A percentile compares a stretch with the other conserved stretches of the same genome.
Evolutionary conservation across 2,113 vertebrate species (phyloP).

Genomic region (Agelaius phoeniceus): DNA sequence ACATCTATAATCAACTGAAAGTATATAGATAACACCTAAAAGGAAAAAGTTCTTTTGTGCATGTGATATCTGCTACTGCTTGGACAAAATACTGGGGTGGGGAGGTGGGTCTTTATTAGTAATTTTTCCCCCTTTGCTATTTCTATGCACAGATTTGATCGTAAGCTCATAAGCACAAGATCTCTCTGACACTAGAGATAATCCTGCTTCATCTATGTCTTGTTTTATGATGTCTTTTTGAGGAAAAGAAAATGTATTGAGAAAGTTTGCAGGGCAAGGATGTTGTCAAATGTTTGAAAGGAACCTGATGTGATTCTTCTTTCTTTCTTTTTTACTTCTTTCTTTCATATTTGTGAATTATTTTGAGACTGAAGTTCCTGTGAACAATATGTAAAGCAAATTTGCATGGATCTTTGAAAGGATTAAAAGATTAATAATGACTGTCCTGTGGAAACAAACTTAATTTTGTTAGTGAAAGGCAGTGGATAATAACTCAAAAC

Average conservation of each 20-base stretch:
- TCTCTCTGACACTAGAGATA: neutral
- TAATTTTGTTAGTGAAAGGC: neutral
- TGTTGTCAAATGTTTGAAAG: neutral
- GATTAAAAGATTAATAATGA: neutral
- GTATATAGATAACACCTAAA: neutral
- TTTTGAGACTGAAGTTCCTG: neutral
- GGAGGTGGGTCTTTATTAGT: neutral
- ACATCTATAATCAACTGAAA: neutral
- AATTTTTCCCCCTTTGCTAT: neutral
- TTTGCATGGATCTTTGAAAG: constrained; percentile 24
- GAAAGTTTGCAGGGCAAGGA: neutral
- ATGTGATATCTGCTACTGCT: neutral
- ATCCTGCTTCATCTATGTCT: neutral
- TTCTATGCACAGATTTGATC: neutral
- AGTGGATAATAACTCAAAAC: constrained; percentile 44
- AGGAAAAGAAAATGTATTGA: neutral
- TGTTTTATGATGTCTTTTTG: neutral
- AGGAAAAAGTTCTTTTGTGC: neutral
- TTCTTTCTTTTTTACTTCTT: neutral
- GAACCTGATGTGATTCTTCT: neutral
- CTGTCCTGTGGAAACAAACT: neutral
- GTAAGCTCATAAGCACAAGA: neutral
- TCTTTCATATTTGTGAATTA: neutral
- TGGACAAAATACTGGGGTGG: neutral
- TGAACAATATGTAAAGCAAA: neutral